These are phyloP conservation scores for Lutjanus campechanus DNA, from an alignment of 2,797 vertebrate species.

Conservation along the genomic window DNA sequence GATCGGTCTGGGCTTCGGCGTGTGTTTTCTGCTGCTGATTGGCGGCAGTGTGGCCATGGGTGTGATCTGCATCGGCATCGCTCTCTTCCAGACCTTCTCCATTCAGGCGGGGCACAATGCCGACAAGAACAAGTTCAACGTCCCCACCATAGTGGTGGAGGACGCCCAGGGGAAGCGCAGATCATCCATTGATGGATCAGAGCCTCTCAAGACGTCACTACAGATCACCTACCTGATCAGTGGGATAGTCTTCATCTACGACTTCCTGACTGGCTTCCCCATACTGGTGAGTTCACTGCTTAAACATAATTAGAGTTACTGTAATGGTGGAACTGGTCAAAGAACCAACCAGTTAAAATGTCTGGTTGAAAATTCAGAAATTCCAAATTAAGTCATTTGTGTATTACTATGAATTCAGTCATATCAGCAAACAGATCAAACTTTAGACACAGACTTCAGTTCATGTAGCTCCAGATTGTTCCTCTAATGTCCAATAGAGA, in stretches of 20 bases:
- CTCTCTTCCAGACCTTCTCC: slow-evolving; percentile 94
- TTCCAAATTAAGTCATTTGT: not conserved
- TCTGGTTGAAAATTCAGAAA: not conserved
- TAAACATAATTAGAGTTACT: not conserved
- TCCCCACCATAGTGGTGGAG: slow-evolving; percentile 95
- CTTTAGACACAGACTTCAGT: not conserved
- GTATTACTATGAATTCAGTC: not conserved
- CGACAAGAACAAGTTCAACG: slow-evolving; percentile 90
- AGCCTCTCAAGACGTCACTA: slow-evolving; percentile 92
- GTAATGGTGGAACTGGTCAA: not conserved
- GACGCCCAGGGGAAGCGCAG: slow-evolving; percentile 94
- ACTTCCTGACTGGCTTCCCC: slow-evolving; percentile 94
- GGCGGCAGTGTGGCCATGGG: slow-evolving; percentile 93
- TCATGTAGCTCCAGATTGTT: not conserved
- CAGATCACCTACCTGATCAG: slow-evolving; percentile 96
- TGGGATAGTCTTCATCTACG: slow-evolving; percentile 93
- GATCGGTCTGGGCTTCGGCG: slow-evolving; percentile 94
- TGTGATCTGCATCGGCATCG: slow-evolving; percentile 91
- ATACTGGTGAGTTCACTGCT: slow-evolving; percentile 89
- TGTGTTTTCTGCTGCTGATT: slow-evolving; percentile 94
- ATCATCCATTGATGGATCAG: slow-evolving; percentile 94
- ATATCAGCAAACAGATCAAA: slow-evolving; percentile 6
- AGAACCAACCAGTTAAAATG: not conserved
- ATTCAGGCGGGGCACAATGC: slow-evolving; percentile 86
- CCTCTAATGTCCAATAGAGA: not conserved